Evolutionary conservation across 2,888 invertebrate species (phyloP).

Genomic region (Oligia strigilis): DNA sequence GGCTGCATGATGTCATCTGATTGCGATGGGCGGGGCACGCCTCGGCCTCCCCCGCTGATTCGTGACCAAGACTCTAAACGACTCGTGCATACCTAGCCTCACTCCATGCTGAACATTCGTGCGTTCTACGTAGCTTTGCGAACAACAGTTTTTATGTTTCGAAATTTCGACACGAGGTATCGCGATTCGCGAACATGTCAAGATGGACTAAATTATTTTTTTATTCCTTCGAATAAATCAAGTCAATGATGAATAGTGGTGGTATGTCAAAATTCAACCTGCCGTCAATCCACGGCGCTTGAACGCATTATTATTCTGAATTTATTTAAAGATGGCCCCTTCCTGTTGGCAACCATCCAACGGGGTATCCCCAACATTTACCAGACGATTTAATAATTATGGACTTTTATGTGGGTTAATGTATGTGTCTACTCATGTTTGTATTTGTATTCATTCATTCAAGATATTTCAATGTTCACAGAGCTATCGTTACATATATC

Average conservation of each 20-base stretch:
- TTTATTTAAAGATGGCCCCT: conserved; percentile 86
- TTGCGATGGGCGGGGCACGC: conserved; percentile 84
- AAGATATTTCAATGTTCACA: conserved; percentile 69
- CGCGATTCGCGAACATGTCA: conserved; percentile 40
- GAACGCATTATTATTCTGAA: conserved; percentile 83
- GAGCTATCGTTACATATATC: conserved; percentile 68
- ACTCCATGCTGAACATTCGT: conserved; percentile 75
- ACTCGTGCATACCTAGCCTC: conserved; percentile 78
- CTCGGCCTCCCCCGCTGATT: conserved; percentile 76
- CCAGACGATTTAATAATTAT: conserved; percentile 88
- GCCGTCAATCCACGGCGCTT: conserved; percentile 73
- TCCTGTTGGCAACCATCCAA: conserved; percentile 88
- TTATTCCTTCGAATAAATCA: conserved; percentile 37
- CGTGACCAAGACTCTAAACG: conserved; percentile 81
- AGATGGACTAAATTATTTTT: neutral
- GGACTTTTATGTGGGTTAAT: conserved; percentile 82
- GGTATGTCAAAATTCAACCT: conserved; percentile 69
- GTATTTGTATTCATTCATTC: conserved; percentile 75
- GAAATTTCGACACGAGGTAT: conserved; percentile 46
- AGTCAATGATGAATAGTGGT: conserved; percentile 45
- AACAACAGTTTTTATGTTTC: conserved; percentile 68
- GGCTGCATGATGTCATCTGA: conserved; percentile 84
- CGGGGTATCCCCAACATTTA: conserved; percentile 88
- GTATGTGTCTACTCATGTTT: conserved; percentile 77
- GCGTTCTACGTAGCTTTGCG: conserved; percentile 69